Base-by-base conservation (phyloP, 2,797 vertebrate genomes). In the Diceros bicornis region DNA sequence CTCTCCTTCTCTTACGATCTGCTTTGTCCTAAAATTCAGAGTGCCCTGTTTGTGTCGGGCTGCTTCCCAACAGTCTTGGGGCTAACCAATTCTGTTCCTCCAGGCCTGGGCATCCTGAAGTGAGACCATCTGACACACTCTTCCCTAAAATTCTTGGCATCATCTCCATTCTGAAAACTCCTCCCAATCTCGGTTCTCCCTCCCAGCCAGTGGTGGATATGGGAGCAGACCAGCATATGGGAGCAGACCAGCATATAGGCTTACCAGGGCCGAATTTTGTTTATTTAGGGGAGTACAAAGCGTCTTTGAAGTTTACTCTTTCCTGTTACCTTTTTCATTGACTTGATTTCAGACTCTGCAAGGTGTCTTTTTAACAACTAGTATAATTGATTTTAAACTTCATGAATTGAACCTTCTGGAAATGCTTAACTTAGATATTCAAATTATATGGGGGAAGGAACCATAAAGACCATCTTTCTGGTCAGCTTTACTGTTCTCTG, bases 11-110 rank as follows among this genome's bases (percentile, higher is more conserved):
- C 98, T 98, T 98, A 97, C 44, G 95, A 98, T 98, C 98, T 97
- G 97, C 98, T 98, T 98, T 99, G 98, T 98, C 98, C 98, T 98
- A 97, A 98, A 98, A 97, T 84, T 97, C 98, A 98, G 97, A 98
- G 97, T 95, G 96, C 97, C 98, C 97, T 89, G 23, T 98, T 98
- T 89, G 62, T 95, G 85, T 92, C 98, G 98, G 98, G 97, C 97
- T 97, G 97, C 98, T 98, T 98, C 98, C 98, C 98, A 98, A 1
- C 98, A 98, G 97, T 97, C 96, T 97, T 75, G 98, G 98, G 98
- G 97, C 98, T 98, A 98, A 92, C 96, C 97, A 98, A 98, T 98
- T 98, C 98, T 98, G 96, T 98, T 98, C 96, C 98, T 98, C 97
- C 93, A 98, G 98, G 98, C 98, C 97, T 77, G 97, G 98, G 97